These are phyloP conservation scores for Chiloscyllium plagiosum DNA, from an alignment of 2,113 vertebrate genomes.

Conservation along the genomic window DNA sequence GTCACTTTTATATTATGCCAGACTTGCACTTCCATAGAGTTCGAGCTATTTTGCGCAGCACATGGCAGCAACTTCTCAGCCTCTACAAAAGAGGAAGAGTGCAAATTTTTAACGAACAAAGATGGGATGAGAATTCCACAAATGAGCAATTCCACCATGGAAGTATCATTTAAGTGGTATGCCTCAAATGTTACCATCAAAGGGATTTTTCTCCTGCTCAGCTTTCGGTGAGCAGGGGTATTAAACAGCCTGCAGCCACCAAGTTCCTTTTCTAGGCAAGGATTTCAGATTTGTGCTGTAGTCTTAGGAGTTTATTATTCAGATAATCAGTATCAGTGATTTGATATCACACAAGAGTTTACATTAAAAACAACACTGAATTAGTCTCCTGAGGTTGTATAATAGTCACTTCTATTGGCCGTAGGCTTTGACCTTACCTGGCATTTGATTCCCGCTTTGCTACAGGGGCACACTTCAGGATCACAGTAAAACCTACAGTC, in stretches of 20 bases:
- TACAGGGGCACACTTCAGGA: conserved; percentile 87
- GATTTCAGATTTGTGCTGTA: not conserved
- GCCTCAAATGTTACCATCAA: not conserved
- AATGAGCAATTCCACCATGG: not conserved
- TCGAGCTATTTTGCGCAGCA: not conserved
- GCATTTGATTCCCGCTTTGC: conserved; percentile 94
- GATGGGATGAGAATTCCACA: not conserved
- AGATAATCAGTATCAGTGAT: not conserved
- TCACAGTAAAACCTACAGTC: conserved; percentile 94
- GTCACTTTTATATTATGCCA: not conserved
- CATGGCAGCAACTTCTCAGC: not conserved
- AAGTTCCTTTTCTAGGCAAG: not conserved
- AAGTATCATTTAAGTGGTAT: not conserved
- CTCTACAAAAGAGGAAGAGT: not conserved
- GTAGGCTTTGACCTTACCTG: conserved; percentile 59
- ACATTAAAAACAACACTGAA: not conserved
- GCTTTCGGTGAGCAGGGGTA: not conserved
- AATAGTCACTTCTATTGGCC: conserved; percentile 13
- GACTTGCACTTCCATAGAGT: not conserved
- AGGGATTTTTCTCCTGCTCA: not conserved
- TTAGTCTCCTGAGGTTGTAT: not conserved
- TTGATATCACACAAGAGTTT: not conserved
- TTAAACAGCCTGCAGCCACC: not conserved
- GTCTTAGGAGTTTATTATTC: not conserved
- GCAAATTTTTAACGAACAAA: not conserved